A percentile compares a stretch with the other conserved stretches of the same genome.
These are phyloP conservation scores for Lithophane socia DNA, from an alignment of 2,888 invertebrate species.

Conservation along the genomic window DNA sequence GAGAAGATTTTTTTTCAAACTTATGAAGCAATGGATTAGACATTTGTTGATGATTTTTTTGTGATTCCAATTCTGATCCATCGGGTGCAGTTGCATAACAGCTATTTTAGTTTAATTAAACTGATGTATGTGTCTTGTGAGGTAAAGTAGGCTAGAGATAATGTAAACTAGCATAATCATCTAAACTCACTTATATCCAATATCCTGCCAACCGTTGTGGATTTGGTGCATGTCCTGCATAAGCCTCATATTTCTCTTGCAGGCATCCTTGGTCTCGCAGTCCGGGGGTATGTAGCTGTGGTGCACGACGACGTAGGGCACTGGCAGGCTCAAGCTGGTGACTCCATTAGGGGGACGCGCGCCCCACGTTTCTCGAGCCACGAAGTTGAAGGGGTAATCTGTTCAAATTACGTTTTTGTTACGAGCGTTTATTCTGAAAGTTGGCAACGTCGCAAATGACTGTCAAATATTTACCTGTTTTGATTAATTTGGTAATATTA, in stretches of 20 bases:
- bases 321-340: slow-evolving; percentile 88
- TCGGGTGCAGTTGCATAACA: too few species aligned
- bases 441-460: too few species aligned
- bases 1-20: too few species aligned
- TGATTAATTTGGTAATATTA: too few species aligned
- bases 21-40: too few species aligned
- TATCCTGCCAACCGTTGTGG: slow-evolving; percentile 91
- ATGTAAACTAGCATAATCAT: background rate
- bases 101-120: too few species aligned
- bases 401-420: background rate
- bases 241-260: slow-evolving; percentile 90
- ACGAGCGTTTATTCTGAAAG: too few species aligned
- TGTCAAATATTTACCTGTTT: too few species aligned
- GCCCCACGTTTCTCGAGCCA: slow-evolving; percentile 44
- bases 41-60: too few species aligned
- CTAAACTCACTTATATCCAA: slow-evolving; percentile 90
- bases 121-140: too few species aligned
- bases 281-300: slow-evolving; percentile 92
- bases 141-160: too few species aligned
- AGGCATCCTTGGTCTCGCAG: slow-evolving; percentile 88
- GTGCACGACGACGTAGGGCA: slow-evolving; percentile 92
- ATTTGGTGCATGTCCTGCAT: slow-evolving; percentile 92
- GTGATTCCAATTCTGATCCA: too few species aligned
- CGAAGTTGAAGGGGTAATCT: slow-evolving; percentile 54
- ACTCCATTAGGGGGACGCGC: slow-evolving; percentile 57